A percentile compares a stretch with the other conserved stretches of the same genome.
These are phyloP conservation scores for Germaria angustata DNA, from an alignment of 2,888 invertebrate species.

Conservation along the genomic window DNA sequence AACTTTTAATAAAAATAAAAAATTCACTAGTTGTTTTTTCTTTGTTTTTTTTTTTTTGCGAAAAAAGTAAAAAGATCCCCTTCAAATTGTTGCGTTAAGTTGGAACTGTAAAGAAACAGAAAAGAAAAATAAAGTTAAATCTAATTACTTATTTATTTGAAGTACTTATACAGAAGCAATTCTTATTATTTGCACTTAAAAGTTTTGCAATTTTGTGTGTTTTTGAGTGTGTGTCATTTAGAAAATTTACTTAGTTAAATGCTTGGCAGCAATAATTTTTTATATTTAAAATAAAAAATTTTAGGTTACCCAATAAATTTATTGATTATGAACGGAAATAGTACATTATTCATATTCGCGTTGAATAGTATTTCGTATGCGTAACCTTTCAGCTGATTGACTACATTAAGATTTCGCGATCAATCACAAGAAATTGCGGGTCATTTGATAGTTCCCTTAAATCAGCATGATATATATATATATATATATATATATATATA, in stretches of 20 bases:
- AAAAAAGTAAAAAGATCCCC: slow-evolving; percentile 53
- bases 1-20: slow-evolving; percentile 34
- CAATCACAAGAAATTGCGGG: no score
- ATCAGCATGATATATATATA: no score
- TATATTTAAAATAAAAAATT: no score
- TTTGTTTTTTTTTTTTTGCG: slow-evolving; percentile 24
- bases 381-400: no score
- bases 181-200: not conserved
- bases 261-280: not conserved
- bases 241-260: slow-evolving; percentile 34
- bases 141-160: slow-evolving; percentile 9
- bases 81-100: slow-evolving; percentile 40
- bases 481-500: no score
- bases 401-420: no score
- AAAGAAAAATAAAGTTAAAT: slow-evolving; percentile 17
- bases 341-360: no score
- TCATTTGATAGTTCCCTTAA: no score
- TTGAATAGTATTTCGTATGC: no score
- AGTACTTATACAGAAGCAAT: slow-evolving; percentile 8
- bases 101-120: slow-evolving; percentile 58
- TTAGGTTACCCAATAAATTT: slow-evolving; percentile 28
- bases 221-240: slow-evolving; percentile 10
- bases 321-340: slow-evolving; percentile 6
- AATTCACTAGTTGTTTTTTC: slow-evolving; percentile 52
- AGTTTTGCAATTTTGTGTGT: not conserved